Evolutionary conservation across 1,140 invertebrate genomes (phyloP).

Genomic region (Aphidius gifuensis): DNA sequence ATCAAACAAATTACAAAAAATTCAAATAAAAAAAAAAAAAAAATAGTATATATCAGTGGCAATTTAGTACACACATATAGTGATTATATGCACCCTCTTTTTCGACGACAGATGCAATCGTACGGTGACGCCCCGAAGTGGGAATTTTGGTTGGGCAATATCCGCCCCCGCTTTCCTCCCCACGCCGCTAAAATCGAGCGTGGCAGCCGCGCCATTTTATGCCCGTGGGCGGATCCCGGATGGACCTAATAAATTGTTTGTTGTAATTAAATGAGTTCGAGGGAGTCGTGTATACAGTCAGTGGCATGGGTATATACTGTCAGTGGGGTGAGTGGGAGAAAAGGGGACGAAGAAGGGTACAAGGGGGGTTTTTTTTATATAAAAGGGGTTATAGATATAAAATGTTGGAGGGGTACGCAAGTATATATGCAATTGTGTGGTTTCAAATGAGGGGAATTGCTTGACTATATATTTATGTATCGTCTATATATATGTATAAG

Average conservation of each 20-base stretch:
- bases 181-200: background rate
- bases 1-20: too few relatives aligned
- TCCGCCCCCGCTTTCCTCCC: slow-evolving; percentile 11
- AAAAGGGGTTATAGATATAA: slow-evolving; percentile 21
- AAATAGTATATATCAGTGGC: background rate
- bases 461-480: too few relatives aligned
- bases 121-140: slow-evolving; percentile 13
- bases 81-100: slow-evolving; percentile 20
- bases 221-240: slow-evolving; percentile 50
- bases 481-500: too few relatives aligned
- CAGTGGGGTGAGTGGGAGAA: slow-evolving; percentile 23
- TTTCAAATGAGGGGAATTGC: slow-evolving; percentile 17
- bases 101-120: slow-evolving; percentile 22
- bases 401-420: slow-evolving; percentile 11
- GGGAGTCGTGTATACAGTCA: slow-evolving; percentile 44
- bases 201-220: slow-evolving; percentile 34
- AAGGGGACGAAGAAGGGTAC: slow-evolving; percentile 17
- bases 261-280: slow-evolving; percentile 56
- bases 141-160: slow-evolving; percentile 21
- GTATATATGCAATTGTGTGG: slow-evolving; percentile 16
- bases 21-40: too few relatives aligned
- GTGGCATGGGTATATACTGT: slow-evolving; percentile 23
- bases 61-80: slow-evolving; percentile 3
- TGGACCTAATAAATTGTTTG: slow-evolving; percentile 56
- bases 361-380: background rate